Evolutionary conservation across 35 echinoderm and acorn worm genomes (phyloP), one percentile per base, ranked within the genome.

Genomic region (Holothuria glaberrima): DNA sequence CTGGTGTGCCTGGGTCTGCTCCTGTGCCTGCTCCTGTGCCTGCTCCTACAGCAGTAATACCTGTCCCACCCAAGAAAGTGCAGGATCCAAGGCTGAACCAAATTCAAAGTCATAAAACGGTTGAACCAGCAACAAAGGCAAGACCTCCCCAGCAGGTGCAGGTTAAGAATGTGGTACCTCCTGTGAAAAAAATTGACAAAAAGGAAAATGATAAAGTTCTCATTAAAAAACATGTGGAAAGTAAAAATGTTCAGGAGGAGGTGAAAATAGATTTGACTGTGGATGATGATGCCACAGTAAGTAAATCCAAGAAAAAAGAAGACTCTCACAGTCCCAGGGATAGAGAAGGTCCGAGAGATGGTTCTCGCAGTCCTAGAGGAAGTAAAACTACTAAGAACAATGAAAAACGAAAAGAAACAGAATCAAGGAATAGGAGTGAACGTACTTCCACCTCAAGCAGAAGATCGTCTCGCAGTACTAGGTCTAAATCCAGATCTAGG

Each of bases 291-390:
- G 48, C 30, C 58, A 22, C 48, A 3, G 17, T 25, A 59, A 20
- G 46, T 24, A 79, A 90, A 29, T 1, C 30, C 80, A 60, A 34
- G 9, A 60, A 24, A 21, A 82, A 61, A 59, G 33, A 68, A 12
- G 75, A 61, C n/a, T 90, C 72, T 19, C 74, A 80, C 54, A 67
- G 79, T 48, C 46, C 72, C 32, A 76, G 72, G 56, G 56, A 48
- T 13, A 59, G 79, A 50, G 63, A 86, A 83, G 52, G 36, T 46
- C 67, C 83, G 19, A 36, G 63, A 35, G 83, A 86, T 19, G 83
- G 83, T 9, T 86, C 83, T 33, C 32, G 83, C 18, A 86, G 83
- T 12, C 83, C 83, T 1, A 28, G 83, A 12, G 83, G 83, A 17
- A 46, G 58, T 16, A 83, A 57, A 61, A 44, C 27, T n/a, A 71